phyloP scores from a whole-genome alignment of 2,113 vertebrate genomes.

The Aleadryas rufinucha region DNA sequence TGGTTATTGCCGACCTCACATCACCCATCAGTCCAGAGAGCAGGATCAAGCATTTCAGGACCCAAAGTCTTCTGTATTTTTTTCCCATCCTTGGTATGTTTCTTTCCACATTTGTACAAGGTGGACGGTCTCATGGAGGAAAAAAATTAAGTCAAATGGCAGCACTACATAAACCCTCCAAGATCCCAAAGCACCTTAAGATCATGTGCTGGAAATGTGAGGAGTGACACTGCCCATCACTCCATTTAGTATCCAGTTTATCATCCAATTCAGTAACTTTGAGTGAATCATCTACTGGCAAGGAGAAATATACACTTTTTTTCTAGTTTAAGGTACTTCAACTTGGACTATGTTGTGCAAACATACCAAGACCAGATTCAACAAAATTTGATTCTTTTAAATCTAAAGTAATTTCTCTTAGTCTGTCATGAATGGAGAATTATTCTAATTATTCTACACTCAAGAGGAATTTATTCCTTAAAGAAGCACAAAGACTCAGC shows the following conservation, averaged over 20 bases:
- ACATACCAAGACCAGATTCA: neutral
- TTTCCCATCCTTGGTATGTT: neutral
- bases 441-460: neutral
- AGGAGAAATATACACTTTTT: neutral
- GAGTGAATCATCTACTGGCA: neutral
- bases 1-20: accelerated
- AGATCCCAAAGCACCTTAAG: neutral
- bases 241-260: neutral
- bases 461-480: neutral
- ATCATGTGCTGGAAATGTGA: neutral
- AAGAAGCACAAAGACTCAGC: neutral
- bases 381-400: neutral
- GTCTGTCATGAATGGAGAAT: neutral
- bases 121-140: neutral
- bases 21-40: neutral
- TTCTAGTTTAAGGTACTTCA: neutral
- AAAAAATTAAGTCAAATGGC: neutral
- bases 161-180: neutral
- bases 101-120: neutral
- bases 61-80: neutral
- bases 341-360: neutral
- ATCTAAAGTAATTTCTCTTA: neutral
- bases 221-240: neutral
- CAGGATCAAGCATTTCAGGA: neutral
- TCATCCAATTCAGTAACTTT: neutral